A percentile compares a stretch with the other conserved stretches of the same genome.
phyloP scores from a whole-genome alignment of 2,113 vertebrate species.

The Chionis minor region DNA sequence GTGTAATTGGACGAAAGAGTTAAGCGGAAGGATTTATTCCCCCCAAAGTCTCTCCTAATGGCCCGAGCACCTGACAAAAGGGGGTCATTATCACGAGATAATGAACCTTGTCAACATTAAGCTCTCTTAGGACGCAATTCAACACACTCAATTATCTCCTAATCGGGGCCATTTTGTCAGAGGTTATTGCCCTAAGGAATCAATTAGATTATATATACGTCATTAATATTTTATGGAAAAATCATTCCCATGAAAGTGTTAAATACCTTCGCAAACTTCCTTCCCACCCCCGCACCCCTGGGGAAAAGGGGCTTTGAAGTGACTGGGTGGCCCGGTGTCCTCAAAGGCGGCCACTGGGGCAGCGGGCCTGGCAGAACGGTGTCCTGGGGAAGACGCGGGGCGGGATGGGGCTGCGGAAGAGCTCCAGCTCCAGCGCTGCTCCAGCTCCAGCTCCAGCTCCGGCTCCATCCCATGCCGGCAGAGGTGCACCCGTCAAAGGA shows the following conservation, averaged over 20 bases:
- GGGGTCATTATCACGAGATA: conserved; percentile 73
- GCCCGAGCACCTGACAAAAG: conserved; percentile 71
- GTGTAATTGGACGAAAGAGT: conserved; percentile 57
- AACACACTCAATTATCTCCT: conserved; percentile 78
- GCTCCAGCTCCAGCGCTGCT: not conserved
- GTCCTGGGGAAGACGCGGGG: too few species aligned
- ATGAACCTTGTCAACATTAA: conserved; percentile 76
- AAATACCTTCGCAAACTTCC: conserved; percentile 17
- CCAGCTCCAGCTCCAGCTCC: not conserved
- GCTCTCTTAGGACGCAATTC: conserved; percentile 70
- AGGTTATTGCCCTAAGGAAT: conserved; percentile 80
- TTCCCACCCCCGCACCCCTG: rapidly evolving
- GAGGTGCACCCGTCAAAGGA: not conserved
- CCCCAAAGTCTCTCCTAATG: conserved; percentile 41
- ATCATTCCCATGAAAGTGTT: conserved; percentile 65
- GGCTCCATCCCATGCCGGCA: too few species aligned
- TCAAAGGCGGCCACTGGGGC: too few species aligned
- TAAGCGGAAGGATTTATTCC: conserved; percentile 66
- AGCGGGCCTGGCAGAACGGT: too few species aligned
- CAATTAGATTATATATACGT: conserved; percentile 73
- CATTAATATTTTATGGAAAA: conserved; percentile 77
- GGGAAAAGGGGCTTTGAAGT: not conserved
- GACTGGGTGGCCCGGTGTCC: too few species aligned
- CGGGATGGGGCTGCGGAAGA: too few species aligned
- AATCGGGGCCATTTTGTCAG: conserved; percentile 78